Conservation (phyloP, 2,888 invertebrate genomes). For the Coleophora deauratella region DNA sequence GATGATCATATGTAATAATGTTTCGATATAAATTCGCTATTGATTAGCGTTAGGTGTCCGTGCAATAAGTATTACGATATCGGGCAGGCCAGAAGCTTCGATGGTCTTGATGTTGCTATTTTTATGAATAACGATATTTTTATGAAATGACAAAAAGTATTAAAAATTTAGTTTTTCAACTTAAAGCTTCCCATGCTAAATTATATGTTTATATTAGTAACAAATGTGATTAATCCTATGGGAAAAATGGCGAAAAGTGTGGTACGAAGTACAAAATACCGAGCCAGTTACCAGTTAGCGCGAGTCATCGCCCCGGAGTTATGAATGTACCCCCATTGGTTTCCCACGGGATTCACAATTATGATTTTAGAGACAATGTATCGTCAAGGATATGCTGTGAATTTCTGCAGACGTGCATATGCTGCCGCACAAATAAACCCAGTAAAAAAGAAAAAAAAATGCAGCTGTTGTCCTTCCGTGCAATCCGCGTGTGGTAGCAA, state of each 20-base stretch:
- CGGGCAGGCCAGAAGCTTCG: slow-evolving; percentile 40
- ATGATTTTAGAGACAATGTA: slow-evolving; percentile 50
- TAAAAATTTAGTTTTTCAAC: slow-evolving; percentile 50
- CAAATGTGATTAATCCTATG: slow-evolving; percentile 30
- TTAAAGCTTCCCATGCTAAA: slow-evolving; percentile 27
- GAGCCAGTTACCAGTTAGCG: slow-evolving; percentile 62
- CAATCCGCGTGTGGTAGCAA: slow-evolving; percentile 63
- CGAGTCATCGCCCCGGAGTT: slow-evolving; percentile 23
- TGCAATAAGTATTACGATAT: slow-evolving; percentile 55
- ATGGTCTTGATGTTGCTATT: slow-evolving; percentile 51
- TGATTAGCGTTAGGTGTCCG: slow-evolving; percentile 40
- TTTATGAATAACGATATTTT: slow-evolving; percentile 55
- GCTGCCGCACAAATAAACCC: slow-evolving; percentile 66
- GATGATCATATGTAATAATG: slow-evolving; percentile 37
- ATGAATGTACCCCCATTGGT: slow-evolving; percentile 34
- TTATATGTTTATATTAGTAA: slow-evolving; percentile 27
- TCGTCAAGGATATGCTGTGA: slow-evolving; percentile 59
- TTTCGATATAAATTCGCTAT: slow-evolving; percentile 51
- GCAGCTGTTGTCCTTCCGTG: slow-evolving; percentile 40
- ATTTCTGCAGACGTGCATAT: slow-evolving; percentile 62
- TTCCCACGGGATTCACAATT: slow-evolving; percentile 35
- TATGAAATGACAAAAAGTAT: slow-evolving; percentile 69
- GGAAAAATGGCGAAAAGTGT: slow-evolving; percentile 46
- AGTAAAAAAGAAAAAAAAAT: slow-evolving; percentile 35
- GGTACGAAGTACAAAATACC: slow-evolving; percentile 56